Base-by-base conservation (phyloP, 2,888 invertebrate species). In the Andrena bicolor region DNA sequence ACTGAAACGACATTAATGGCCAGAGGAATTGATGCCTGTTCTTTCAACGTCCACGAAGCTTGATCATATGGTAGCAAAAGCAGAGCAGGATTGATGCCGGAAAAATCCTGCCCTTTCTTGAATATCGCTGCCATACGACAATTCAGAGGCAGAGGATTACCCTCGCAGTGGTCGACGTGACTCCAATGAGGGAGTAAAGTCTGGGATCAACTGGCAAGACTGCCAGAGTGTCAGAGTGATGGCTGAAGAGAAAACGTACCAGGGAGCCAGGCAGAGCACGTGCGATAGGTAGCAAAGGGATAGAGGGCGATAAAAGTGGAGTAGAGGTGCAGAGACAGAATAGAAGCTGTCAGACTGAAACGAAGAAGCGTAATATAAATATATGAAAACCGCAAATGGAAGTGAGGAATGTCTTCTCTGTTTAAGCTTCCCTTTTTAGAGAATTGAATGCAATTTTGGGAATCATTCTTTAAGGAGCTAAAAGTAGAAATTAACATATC, bases 181-280 rank as follows among this genome's bases (percentile, higher is more conserved):
- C 60, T 65, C 65, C 58, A 65, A 65, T 51, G 58, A 49, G 58
- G 7, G 72, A 71, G 26, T 48, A 71, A 64, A 58, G 32, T 32
- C 28, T 35, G 28, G 58, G 72, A 65, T 77, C 65, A 51, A 48
- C 28, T n/a, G n/a, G 10, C 8, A 26, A 30, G 8, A 30, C 69
- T 26, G 49, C 16, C 20, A 10, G 8, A 16, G 64, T 2, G 49
- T 23, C 20, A 7, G 5, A 16, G 64, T 2, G 23, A 56, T 64
- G 41, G 35, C 28, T 61, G 16, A 30, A 32, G 28, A 30, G 30
- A 28, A 65, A 51, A 49, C 26, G 51, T 58, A 35, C 10, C 13
- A n/a, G 8, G n/a, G 35, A 41, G 65, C 35, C 56, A 49, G 3
- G 5, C 32, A 35, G 7, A 32, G 7, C 68, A 28, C 60, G 16